A percentile compares a stretch with the other conserved stretches of the same genome.
Conservation (phyloP, 2,797 vertebrate species). For the Megaceryle alcyon region DNA sequence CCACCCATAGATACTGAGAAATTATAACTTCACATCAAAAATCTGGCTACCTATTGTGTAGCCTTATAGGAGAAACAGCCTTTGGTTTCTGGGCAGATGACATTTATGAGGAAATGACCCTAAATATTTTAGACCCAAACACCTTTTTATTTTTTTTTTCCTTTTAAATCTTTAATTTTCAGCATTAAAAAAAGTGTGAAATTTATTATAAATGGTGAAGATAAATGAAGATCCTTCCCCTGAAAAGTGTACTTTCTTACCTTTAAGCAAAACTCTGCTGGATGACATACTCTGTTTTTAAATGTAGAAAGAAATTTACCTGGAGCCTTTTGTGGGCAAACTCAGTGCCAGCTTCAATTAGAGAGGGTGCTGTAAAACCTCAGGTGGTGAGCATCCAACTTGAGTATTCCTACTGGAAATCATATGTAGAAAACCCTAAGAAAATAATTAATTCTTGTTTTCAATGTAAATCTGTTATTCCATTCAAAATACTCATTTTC, state of each 20-base stretch:
- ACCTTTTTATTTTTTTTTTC: background rate
- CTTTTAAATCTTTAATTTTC: background rate
- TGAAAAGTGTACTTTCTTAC: background rate
- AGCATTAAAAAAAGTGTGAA: background rate
- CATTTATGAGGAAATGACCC: background rate
- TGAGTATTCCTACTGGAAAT: background rate
- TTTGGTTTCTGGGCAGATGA: background rate
- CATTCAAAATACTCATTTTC: background rate
- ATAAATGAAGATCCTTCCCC: background rate
- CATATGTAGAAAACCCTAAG: background rate
- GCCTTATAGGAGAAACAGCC: background rate
- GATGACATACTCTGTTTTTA: background rate
- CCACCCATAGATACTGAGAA: background rate
- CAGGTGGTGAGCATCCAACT: background rate
- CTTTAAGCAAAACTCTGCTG: background rate
- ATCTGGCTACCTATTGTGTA: background rate
- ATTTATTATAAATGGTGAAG: background rate
- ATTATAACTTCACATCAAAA: background rate
- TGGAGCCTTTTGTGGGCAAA: background rate
- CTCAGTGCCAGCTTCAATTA: background rate
- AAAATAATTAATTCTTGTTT: background rate
- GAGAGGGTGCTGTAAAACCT: background rate
- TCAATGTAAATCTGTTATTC: background rate
- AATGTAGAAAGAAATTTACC: background rate
- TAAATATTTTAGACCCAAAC: background rate